These are phyloP conservation scores for Plestiodon gilberti DNA, from an alignment of 2,113 vertebrate species.

Conservation along the genomic window DNA sequence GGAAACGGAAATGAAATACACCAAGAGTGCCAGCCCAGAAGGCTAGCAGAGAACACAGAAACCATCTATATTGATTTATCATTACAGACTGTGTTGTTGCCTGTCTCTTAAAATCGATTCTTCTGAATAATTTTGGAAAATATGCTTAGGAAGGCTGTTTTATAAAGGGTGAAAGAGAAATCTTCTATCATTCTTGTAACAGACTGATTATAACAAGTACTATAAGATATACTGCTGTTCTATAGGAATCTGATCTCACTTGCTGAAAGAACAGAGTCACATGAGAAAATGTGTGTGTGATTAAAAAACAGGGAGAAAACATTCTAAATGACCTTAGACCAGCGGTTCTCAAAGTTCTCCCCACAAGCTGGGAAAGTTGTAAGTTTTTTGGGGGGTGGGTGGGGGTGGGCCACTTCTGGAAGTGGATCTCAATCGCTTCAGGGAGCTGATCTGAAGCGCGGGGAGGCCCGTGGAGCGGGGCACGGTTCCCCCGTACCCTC, in stretches of 20 bases:
- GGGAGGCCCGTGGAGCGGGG: too few species aligned
- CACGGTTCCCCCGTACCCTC: too few species aligned
- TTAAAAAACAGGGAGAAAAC: neutral
- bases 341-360: too few species aligned
- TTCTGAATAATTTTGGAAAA: constrained; percentile 12
- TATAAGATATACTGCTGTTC: constrained; percentile 2
- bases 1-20: neutral
- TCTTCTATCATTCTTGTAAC: neutral
- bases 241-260: fast-evolving
- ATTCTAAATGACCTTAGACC: neutral
- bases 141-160: neutral
- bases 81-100: neutral
- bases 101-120: neutral
- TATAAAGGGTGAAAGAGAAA: neutral
- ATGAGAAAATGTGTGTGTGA: neutral
- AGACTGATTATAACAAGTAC: neutral
- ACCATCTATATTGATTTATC: neutral
- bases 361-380: too few species aligned
- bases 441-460: too few species aligned
- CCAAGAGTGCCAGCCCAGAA: neutral
- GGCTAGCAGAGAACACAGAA: constrained; percentile 6
- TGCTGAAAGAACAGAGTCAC: constrained; percentile 22
- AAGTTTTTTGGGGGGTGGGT: too few species aligned
- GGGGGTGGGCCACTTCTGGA: too few species aligned
- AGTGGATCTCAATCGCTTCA: too few species aligned